Percentiles rank a stretch among this genome's conserved stretches.
These are phyloP conservation scores for Anaspis maculata DNA, from an alignment of 2,888 invertebrate genomes.

Conservation along the genomic window DNA sequence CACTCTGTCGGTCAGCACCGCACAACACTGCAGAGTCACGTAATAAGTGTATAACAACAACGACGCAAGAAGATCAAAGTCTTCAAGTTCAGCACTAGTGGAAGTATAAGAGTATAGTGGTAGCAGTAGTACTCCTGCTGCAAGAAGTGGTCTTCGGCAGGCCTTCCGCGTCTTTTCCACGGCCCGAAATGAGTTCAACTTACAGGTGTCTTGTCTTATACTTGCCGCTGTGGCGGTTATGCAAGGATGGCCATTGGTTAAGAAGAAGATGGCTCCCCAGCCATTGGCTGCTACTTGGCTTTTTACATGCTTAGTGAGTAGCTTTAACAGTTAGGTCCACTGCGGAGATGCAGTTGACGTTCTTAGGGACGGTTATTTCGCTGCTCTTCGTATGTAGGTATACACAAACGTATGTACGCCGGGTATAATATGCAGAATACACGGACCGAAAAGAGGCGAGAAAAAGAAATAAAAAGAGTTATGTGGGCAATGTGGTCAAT, in stretches of 20 bases:
- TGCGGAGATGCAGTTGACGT: constrained; percentile 22
- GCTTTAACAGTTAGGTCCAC: constrained; percentile 31
- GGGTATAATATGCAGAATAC: no score
- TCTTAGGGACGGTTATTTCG: constrained; percentile 2
- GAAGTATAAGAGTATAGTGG: no score
- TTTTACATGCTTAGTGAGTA: constrained; percentile 31
- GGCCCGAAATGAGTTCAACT: constrained; percentile 36
- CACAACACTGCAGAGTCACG: constrained; percentile 28
- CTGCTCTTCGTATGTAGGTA: no score
- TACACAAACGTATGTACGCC: no score
- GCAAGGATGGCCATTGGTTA: constrained; percentile 34
- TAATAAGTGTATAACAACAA: no score
- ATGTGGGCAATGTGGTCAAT: no score
- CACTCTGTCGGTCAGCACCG: constrained; percentile 24
- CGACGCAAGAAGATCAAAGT: no score
- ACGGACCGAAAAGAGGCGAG: no score
- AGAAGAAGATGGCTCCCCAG: constrained; percentile 28
- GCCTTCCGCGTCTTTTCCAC: constrained; percentile 28
- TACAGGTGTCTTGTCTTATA: constrained; percentile 39
- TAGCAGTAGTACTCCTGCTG: constrained; percentile 7
- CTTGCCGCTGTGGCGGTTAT: constrained; percentile 28
- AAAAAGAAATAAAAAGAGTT: no score
- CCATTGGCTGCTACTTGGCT: constrained; percentile 29
- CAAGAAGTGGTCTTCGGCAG: constrained; percentile 15
- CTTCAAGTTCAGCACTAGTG: constrained; percentile 29